Percentiles rank a stretch among this genome's conserved stretches.
Evolutionary conservation across 2,113 vertebrate genomes (phyloP).

Genomic region (Calyptommatus sinebrachiatus): DNA sequence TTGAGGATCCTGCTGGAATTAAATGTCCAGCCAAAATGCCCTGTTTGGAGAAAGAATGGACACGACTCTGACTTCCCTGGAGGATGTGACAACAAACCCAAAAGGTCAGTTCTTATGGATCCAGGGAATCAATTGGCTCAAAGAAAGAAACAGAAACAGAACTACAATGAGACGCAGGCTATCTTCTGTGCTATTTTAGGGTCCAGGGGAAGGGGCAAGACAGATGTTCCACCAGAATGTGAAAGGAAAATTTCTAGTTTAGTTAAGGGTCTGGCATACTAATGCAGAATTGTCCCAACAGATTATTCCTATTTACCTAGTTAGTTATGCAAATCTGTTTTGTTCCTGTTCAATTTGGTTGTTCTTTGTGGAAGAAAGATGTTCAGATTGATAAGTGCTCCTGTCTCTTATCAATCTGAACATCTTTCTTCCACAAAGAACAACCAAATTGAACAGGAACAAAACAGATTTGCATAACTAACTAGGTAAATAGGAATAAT

Average conservation of each 20-base stretch:
- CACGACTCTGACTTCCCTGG: neutral
- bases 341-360: neutral
- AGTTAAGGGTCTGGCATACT: no score
- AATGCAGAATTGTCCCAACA: no score
- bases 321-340: neutral
- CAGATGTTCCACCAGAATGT: neutral
- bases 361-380: constrained; percentile 19
- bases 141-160: neutral
- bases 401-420: constrained; percentile 3
- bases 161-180: neutral
- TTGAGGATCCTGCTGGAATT: neutral
- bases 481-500: neutral
- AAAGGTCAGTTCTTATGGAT: neutral
- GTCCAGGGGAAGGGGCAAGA: neutral
- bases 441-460: neutral
- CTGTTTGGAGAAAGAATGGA: neutral
- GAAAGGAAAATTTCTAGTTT: no score
- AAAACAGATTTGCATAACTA: neutral
- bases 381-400: constrained; percentile 17
- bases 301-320: neutral
- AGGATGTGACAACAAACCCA: neutral
- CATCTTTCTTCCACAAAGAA: constrained; percentile 23
- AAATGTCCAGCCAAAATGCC: neutral
- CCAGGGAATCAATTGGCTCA: neutral
- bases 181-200: neutral